Percentiles rank a stretch among this genome's conserved stretches.
Evolutionary conservation across 2,797 vertebrate genomes (phyloP).

Genomic region (Graptemys geographica): DNA sequence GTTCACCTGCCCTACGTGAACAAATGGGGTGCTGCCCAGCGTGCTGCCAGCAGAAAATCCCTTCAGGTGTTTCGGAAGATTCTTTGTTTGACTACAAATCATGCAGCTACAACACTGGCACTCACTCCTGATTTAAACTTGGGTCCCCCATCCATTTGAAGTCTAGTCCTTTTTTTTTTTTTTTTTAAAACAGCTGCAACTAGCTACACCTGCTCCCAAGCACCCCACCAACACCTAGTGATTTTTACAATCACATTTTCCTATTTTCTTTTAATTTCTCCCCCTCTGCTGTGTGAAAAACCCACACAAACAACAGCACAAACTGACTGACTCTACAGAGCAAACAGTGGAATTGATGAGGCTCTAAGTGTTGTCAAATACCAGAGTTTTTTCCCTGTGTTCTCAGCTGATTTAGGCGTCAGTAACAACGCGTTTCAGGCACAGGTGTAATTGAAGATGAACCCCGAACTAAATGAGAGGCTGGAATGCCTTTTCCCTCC

Average conservation of each 20-base stretch:
- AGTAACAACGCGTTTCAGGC: neutral
- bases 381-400: neutral
- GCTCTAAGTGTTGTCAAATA: neutral
- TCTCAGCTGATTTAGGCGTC: neutral
- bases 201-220: no score
- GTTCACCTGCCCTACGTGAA: neutral
- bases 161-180: no score
- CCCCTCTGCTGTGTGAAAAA: neutral
- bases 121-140: neutral
- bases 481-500: fast-evolving
- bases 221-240: fast-evolving
- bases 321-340: neutral
- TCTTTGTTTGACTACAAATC: neutral
- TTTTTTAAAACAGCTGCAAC: no score
- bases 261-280: neutral
- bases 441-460: neutral
- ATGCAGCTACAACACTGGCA: fast-evolving
- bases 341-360: no score
- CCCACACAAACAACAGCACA: neutral
- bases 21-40: neutral
- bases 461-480: no score
- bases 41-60: neutral
- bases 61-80: neutral
- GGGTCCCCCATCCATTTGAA: fast-evolving
- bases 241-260: neutral